Evolutionary conservation across 2,113 vertebrate species (phyloP).

Genomic region (Coturnix japonica): DNA sequence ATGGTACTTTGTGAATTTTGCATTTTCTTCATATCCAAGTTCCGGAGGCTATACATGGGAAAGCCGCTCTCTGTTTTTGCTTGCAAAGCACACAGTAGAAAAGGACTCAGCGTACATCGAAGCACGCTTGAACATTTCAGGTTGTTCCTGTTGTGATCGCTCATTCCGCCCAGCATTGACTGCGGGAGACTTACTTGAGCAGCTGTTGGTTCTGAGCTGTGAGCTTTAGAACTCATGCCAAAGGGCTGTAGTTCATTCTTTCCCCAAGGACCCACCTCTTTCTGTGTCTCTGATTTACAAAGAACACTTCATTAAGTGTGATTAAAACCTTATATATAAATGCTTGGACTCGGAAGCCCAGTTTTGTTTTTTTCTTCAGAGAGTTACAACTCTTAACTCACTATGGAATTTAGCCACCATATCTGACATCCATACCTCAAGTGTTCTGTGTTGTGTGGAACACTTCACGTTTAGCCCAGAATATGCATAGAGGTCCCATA

Average conservation of each 20-base stretch:
- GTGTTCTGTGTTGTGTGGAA: slow-evolving; percentile 75
- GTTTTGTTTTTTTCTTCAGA: slow-evolving; percentile 61
- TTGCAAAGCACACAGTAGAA: slow-evolving; percentile 67
- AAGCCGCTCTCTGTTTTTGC: slow-evolving; percentile 59
- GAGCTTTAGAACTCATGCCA: slow-evolving; percentile 76
- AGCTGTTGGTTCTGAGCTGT: slow-evolving; percentile 72
- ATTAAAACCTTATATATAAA: slow-evolving; percentile 56
- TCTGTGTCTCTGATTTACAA: slow-evolving; percentile 56
- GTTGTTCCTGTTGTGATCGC: slow-evolving; percentile 71
- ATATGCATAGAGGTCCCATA: slow-evolving; percentile 64
- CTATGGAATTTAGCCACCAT: slow-evolving; percentile 76
- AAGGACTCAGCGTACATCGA: slow-evolving; percentile 49
- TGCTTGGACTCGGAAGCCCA: slow-evolving; percentile 68
- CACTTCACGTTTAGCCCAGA: slow-evolving; percentile 73
- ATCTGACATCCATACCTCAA: slow-evolving; percentile 75
- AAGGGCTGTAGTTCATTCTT: slow-evolving; percentile 74
- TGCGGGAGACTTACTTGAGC: slow-evolving; percentile 58
- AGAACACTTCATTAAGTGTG: slow-evolving; percentile 66
- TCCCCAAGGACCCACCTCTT: slow-evolving; percentile 39
- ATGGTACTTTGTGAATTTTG: slow-evolving; percentile 67
- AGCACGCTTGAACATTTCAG: slow-evolving; percentile 73
- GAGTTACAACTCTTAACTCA: slow-evolving; percentile 63
- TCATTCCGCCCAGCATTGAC: slow-evolving; percentile 66
- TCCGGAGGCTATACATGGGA: slow-evolving; percentile 62
- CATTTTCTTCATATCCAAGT: slow-evolving; percentile 69